Base-by-base conservation (phyloP, 2,888 invertebrate species). In the Uropetala carovei region DNA sequence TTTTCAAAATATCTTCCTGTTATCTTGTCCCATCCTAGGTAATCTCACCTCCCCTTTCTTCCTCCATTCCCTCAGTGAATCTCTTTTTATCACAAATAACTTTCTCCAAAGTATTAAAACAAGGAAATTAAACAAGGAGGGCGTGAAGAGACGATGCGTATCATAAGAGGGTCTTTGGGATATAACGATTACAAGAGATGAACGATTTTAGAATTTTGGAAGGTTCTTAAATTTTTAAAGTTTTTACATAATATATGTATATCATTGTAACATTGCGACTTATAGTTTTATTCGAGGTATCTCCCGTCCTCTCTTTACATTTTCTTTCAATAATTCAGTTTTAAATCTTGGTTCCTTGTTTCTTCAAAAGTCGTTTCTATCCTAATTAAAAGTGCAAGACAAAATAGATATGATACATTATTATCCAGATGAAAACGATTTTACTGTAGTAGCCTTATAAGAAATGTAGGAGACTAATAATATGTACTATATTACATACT, bases 81-180 rank as follows among this genome's bases (percentile, higher is more conserved):
- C 5, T 43, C 43, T 3, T 43, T 43, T 43, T 43, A 43, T 43
- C 43, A 43, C 43, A 43, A 43, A 43, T 43, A 43, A 43, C 43
- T 43, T 18, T 57, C 10, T 14, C 57, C 57, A 5, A 83, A 57
- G 56, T 83, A 83, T 57, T 43, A 8, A 83, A 83, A 83, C 83
- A 83, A 43, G 83, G 83, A 43, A 83, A 83, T 83, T 83, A 57
- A 83, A 83, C 83, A 43, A 43, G 83, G n/a, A 57, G 83, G 18
- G 83, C 56, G 83, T 83, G 83, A n/a, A 83, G 18, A 57, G 13
- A 83, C 18, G 57, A 83, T 43, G 8, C 16, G 16, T 83, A 27
- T 82, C 56, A 57, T 7, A 16, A 83, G 11, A n/a, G 56, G 43
- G 10, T 75, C n/a, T 18, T 11, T 11, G 75, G 75, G n/a, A 75